Conservation (phyloP, 92 coral and sea anemone species). For the Hydrozoanthus gracilis region DNA sequence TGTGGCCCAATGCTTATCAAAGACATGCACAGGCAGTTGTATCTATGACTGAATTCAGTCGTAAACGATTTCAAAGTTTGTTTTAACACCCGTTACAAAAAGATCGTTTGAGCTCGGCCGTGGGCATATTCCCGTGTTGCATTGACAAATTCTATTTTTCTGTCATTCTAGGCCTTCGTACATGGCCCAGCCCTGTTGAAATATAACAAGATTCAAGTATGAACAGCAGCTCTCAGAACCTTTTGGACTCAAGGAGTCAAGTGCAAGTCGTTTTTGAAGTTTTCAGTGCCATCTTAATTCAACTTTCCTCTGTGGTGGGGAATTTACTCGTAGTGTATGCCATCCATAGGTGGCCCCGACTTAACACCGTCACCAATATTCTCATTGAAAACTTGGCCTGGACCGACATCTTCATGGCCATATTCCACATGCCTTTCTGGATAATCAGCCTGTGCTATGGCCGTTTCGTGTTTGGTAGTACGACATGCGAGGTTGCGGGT, state of each 20-base stretch:
- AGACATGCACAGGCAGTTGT: too few relatives aligned
- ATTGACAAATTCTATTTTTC: not conserved
- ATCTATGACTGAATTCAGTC: too few relatives aligned
- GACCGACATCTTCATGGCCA: slow-evolving; percentile 81
- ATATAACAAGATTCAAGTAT: not conserved
- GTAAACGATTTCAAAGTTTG: too few relatives aligned
- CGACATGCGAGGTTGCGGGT: slow-evolving; percentile 60
- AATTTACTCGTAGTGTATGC: slow-evolving; percentile 76
- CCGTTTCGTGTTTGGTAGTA: slow-evolving; percentile 61
- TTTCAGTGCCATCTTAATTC: slow-evolving; percentile 48
- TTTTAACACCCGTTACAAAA: too few relatives aligned
- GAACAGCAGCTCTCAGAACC: slow-evolving; percentile 5
- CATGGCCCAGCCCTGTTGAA: not conserved
- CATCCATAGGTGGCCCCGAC: slow-evolving; percentile 63
- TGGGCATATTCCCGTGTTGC: too few relatives aligned
- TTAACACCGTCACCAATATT: slow-evolving; percentile 71
- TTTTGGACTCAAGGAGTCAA: slow-evolving; percentile 51
- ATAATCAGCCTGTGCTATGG: slow-evolving; percentile 65
- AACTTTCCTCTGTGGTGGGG: slow-evolving; percentile 59
- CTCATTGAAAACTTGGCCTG: slow-evolving; percentile 78
- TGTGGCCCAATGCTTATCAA: too few relatives aligned
- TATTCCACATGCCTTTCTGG: slow-evolving; percentile 84
- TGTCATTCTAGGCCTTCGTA: not conserved
- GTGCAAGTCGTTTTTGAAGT: slow-evolving; percentile 68
- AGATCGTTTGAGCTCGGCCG: too few relatives aligned